phyloP scores from a whole-genome alignment of 2,113 vertebrate species.

The Hemibates koningsi region DNA sequence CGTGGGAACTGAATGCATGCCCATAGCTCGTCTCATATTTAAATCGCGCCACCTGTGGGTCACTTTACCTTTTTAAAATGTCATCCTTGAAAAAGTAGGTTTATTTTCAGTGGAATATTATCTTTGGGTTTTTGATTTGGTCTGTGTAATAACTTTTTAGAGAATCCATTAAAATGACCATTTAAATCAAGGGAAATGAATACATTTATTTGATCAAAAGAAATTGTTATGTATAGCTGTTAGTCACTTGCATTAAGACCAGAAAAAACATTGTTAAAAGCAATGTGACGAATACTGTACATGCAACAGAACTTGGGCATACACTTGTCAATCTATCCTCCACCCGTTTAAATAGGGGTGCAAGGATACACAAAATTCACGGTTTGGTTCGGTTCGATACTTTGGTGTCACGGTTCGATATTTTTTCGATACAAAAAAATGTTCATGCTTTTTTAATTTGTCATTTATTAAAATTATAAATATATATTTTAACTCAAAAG shows the following conservation, averaged over 20 bases:
- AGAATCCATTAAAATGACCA: background rate
- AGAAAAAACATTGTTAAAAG: background rate
- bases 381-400: no score
- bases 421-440: no score
- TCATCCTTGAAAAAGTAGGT: background rate
- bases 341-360: background rate
- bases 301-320: background rate
- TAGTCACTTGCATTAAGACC: background rate
- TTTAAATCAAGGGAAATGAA: fast-evolving
- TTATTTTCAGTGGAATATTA: background rate
- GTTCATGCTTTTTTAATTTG: no score
- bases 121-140: background rate
- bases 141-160: background rate
- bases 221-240: background rate
- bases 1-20: background rate
- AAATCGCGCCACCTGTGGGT: fast-evolving
- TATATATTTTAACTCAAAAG: no score
- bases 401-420: no score
- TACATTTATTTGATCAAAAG: background rate
- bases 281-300: background rate
- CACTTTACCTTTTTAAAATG: background rate
- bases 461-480: no score
- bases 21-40: background rate
- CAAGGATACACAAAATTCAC: no score
- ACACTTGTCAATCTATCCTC: background rate